phyloP scores from a whole-genome alignment of 2,113 vertebrate genomes.

The Tyto alba region DNA sequence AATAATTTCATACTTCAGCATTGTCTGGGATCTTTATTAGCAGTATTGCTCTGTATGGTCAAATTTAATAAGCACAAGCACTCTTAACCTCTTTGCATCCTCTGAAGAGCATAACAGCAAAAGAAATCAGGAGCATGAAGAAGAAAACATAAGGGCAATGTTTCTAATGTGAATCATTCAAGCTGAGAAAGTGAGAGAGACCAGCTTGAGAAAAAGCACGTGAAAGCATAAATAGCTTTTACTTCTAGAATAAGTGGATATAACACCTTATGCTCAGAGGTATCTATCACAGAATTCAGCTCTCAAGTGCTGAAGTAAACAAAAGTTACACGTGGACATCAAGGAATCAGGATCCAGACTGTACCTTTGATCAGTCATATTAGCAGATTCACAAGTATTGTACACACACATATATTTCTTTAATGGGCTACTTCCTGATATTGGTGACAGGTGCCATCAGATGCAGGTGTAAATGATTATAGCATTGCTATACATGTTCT shows the following conservation, averaged over 20 bases:
- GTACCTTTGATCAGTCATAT: not conserved
- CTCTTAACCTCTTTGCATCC: not conserved
- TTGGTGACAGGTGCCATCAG: not conserved
- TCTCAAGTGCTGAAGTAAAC: not conserved
- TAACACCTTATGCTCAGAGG: not conserved
- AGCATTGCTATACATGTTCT: not conserved
- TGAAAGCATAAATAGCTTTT: not conserved
- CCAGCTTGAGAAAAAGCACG: not conserved
- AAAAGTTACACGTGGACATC: not conserved
- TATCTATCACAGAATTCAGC: not conserved
- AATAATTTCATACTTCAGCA: not conserved
- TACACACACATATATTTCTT: not conserved
- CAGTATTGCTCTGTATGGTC: not conserved
- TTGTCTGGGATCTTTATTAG: not conserved
- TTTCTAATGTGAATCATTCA: not conserved
- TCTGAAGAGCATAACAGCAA: not conserved
- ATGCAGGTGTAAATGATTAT: not conserved
- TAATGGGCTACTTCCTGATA: not conserved
- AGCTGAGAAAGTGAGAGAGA: not conserved
- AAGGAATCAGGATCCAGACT: not conserved
- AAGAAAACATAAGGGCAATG: not conserved
- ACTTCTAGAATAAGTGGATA: not conserved
- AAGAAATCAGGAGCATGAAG: not conserved
- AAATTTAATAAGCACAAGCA: not conserved
- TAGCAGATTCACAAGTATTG: not conserved